Evolutionary conservation across 1,140 invertebrate species (phyloP).

Genomic region (Agrilus planipennis): DNA sequence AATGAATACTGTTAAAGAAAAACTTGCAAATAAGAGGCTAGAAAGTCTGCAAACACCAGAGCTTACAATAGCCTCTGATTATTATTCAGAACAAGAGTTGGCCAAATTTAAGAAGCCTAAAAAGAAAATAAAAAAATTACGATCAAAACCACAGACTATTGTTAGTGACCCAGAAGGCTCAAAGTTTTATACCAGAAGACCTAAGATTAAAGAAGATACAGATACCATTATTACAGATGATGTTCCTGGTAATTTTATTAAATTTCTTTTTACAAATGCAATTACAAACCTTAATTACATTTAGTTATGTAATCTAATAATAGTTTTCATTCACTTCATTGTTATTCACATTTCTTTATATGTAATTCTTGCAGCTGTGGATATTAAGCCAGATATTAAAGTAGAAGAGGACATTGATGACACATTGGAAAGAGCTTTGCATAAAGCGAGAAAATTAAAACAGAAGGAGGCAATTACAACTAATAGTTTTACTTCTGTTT

Average conservation of each 20-base stretch:
- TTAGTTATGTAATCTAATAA: too few species aligned
- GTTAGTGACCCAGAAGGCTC: constrained; percentile 43
- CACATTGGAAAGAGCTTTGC: constrained; percentile 57
- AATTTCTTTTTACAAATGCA: constrained; percentile 4
- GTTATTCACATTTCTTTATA: constrained; percentile 12
- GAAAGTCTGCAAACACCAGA: constrained; percentile 58
- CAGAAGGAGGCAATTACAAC: constrained; percentile 39
- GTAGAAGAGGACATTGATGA: constrained; percentile 67
- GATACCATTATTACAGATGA: constrained; percentile 40
- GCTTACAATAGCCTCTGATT: constrained; percentile 73
- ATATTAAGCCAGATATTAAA: constrained; percentile 43
- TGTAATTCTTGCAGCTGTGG: constrained; percentile 39
- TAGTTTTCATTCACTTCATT: too few species aligned
- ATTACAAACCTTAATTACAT: too few species aligned
- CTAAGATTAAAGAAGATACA: constrained; percentile 34
- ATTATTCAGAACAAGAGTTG: constrained; percentile 75
- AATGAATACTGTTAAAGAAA: constrained; percentile 41
- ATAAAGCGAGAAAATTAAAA: constrained; percentile 62
- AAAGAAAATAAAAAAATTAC: constrained; percentile 61
- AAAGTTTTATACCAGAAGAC: constrained; percentile 30
- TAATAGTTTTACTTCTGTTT: constrained; percentile 25
- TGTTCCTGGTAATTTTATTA: constrained; percentile 33
- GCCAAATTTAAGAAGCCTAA: constrained; percentile 85
- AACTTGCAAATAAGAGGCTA: constrained; percentile 53
- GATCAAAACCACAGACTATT: constrained; percentile 42